Evolutionary conservation across 2,888 invertebrate species (phyloP), one percentile per base, ranked within the genome.

Genomic region (Caenorhabditis angaria): DNA sequence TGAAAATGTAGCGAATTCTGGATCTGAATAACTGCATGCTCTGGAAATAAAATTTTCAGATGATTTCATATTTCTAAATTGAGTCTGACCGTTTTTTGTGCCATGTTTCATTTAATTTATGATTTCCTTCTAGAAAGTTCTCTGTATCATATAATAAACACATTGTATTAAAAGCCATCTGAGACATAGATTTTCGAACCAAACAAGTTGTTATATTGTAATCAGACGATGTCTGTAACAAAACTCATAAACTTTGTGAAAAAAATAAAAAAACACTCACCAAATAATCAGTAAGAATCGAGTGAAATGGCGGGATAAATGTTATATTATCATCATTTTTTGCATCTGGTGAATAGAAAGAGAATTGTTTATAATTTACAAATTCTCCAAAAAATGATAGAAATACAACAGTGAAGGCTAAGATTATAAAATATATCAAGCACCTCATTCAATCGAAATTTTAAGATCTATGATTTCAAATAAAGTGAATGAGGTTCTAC

Each of bases 161-260:
- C 66, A 66, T 66, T 25, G 58, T 55, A 35, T 56, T 66, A 25
- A 56, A 54, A 8, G 54, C 60, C 35, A 66, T 47, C 56, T 66
- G 66, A 27, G 65, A 65, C 65, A 65, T 65, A 18, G 59, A 60
- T 29, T 65, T 65, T 55, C 53, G 60, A n/a, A 65, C 61, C 25
- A 22, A 53, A 56, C 66, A 66, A 4, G 55, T 27, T 18, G 55
- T 32, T 10, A 61, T 12, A 32, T 66, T 66, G 22, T 66, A 60
- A 2, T 66, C 27, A 3, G 60, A 47, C 8, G 55, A 55, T 1
- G 27, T 32, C 66, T 66, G 55, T n/a, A 61, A 64, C 47, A 25
- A n/a, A 35, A 3, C 6, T 50, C 6, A n/a, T 8, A 20, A 20
- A 50, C n/a, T 12, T 8, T 6, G n/a, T 12, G n/a, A n/a, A 50